Base-by-base conservation (phyloP, 2,797 vertebrate genomes). In the Fratercula arctica region DNA sequence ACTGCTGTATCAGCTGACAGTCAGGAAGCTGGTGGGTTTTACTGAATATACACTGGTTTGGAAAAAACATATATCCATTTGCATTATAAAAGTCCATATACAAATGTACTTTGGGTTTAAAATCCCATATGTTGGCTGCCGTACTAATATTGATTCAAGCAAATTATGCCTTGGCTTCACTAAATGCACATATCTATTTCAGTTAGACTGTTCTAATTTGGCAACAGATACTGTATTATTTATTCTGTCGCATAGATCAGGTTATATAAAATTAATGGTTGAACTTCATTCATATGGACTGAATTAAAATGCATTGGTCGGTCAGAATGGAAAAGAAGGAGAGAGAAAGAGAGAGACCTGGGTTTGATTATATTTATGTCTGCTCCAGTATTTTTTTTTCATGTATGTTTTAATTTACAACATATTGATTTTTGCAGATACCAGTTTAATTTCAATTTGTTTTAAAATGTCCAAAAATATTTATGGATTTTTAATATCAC, bases 241-340 rank as follows among this genome's bases (percentile, higher is more conserved):
- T 97, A 96, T 96, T 97, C 94, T 89, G 87, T 84, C 95, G 75
- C 80, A 87, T 72, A 98, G 97, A 97, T 98, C 95, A 95, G 68
- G 96, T 98, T 98, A 97, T 97, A 83, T 94, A 97, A 98, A 98
- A 98, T 96, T 97, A 98, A 97, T 97, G 95, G 78, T 79, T 98
- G 95, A 92, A 88, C 91, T 97, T 96, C 73, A 96, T 95, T 97
- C 97, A 97, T 97, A 96, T 97, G 97, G 96, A 88, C 94, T 97
- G 95, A 96, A 98, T 98, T 98, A 98, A 96, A 96, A 97, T 81
- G 14, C 8, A 3, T 93, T 93, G 81, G 96, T 95, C 84, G 81
- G 96, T 95, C 84, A 89, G 74, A 95, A 89, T 76, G 39, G 83
- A 96, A 91, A 96, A 81, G 57, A 96, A 81, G 57, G 59, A 82